Conservation (phyloP, 1,140 invertebrate genomes). For the Copidosoma floridanum region DNA sequence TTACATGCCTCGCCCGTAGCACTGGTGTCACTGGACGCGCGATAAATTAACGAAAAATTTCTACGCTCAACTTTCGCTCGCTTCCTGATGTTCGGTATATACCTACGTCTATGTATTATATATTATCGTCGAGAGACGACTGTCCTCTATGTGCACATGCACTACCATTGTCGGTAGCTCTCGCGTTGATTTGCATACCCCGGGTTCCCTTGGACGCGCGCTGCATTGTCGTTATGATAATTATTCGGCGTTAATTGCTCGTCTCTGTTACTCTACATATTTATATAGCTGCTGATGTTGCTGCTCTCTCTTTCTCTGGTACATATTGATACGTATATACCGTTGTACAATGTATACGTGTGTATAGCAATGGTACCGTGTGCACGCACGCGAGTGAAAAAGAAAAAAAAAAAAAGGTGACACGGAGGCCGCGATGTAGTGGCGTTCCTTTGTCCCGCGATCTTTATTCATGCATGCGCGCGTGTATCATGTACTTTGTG, state of each 20-base stretch:
- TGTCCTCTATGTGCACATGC: neutral
- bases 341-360: too few species aligned
- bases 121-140: neutral
- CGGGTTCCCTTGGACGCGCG: neutral
- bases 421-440: neutral
- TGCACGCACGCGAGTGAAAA: too few species aligned
- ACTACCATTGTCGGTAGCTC: neutral
- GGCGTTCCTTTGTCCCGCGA: slow-evolving; percentile 4
- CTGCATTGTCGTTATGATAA: slow-evolving; percentile 19
- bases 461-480: too few species aligned
- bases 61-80: neutral
- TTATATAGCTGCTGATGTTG: too few species aligned
- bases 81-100: too few species aligned
- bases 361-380: too few species aligned
- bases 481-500: neutral
- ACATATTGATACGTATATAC: too few species aligned
- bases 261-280: too few species aligned
- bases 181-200: slow-evolving; percentile 13
- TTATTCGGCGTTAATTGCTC: slow-evolving; percentile 26
- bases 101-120: too few species aligned
- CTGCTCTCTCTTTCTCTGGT: slow-evolving; percentile 4
- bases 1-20: too few species aligned
- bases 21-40: too few species aligned
- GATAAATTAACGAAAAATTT: neutral
- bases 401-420: neutral